Base-by-base conservation (phyloP, 2,888 invertebrate genomes). In the Gymnocheta viridis region DNA sequence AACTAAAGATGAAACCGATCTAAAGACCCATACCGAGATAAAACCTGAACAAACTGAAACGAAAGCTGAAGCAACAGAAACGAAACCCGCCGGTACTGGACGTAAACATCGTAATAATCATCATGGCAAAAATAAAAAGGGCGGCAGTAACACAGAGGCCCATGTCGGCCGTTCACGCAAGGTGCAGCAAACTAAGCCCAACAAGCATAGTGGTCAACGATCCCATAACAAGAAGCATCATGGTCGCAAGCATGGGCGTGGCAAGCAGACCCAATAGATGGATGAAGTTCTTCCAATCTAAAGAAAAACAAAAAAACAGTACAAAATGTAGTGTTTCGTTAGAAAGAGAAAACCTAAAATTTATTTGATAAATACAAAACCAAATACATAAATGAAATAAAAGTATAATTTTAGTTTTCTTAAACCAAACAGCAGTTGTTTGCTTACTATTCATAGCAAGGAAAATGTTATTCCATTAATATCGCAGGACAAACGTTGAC, bases 101-200 rank as follows among this genome's bases (percentile, higher is more conserved):
- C 84, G 84, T 22, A 84, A 84, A 64, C 81, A 84, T 62, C 83
- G 81, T n/a, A 62, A 62, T 29, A 82, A 80, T 73, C 84, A 81
- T 72, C 81, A 84, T 81, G 81, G 77, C 24, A 84, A 84, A 62
- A 84, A 81, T 38, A 77, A 73, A 32, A 84, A 84, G 44, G 67
- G 19, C 14, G 47, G 9, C 7, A 74, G 9, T 5, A 79, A 76
- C 14, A 17, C 70, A n/a, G 80, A 74, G 1, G 4, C 41, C 14
- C 80, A 77, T 29, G 44, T 7, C 10, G 60, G 80, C 2, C 72
- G 77, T 24, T 38, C 77, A 4, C 81, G 81, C n/a, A 84, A 84
- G 44, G 9, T n/a, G 6, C 77, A 73, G 4, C 81, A 81, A 27
- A 22, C 77, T 4, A 84, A 84, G 22, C 32, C 81, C 24, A 73